A percentile compares a stretch with the other conserved stretches of the same genome.
phyloP scores from a whole-genome alignment of 2,797 vertebrate species.

The Aeoliscus strigatus region DNA sequence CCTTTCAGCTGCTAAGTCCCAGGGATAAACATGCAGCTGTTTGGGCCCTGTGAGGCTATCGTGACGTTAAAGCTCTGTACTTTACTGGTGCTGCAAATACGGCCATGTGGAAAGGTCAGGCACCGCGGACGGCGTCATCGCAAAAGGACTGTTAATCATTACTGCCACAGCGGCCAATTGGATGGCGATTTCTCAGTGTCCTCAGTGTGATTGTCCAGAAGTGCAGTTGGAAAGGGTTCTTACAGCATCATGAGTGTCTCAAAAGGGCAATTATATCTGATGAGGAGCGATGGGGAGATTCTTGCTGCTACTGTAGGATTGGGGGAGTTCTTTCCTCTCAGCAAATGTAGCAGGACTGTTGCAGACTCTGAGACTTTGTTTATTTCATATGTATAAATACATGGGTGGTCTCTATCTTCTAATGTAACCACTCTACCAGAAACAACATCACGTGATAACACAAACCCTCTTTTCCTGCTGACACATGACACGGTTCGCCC shows the following conservation, averaged over 20 bases:
- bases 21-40: conserved; percentile 71
- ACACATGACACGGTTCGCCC: too few relatives aligned
- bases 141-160: conserved; percentile 56
- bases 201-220: conserved; percentile 46
- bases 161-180: conserved; percentile 53
- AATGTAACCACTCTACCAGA: too few relatives aligned
- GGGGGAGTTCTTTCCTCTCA: conserved; percentile 13
- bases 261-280: conserved; percentile 43
- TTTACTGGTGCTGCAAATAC: conserved; percentile 60
- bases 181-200: conserved; percentile 47
- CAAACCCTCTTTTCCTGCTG: too few relatives aligned
- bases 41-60: conserved; percentile 47
- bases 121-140: conserved; percentile 48
- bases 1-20: conserved; percentile 59
- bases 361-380: too few relatives aligned
- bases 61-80: conserved; percentile 57
- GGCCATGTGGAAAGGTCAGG: conserved; percentile 65
- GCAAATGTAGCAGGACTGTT: conserved; percentile 14
- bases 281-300: conserved; percentile 46
- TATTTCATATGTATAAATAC: too few relatives aligned
- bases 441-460: too few relatives aligned
- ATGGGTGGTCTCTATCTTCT: too few relatives aligned
- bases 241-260: conserved; percentile 42
- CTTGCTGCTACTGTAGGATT: conserved; percentile 27
- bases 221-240: conserved; percentile 41